These are phyloP conservation scores for Rhabditoides inermis DNA, from an alignment of 2,888 invertebrate genomes.

Conservation along the genomic window DNA sequence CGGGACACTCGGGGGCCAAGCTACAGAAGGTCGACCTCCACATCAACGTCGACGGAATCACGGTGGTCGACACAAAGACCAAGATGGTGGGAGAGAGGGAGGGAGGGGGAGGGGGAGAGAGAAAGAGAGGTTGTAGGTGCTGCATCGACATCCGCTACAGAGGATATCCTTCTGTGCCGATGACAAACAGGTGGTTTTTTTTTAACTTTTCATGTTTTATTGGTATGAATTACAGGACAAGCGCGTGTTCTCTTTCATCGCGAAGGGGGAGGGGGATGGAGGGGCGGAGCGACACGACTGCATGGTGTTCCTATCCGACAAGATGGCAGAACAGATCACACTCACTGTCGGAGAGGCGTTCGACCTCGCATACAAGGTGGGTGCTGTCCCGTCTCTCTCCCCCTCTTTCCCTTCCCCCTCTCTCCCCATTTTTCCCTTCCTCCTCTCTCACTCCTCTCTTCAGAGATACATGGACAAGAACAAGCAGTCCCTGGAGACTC, in stretches of 20 bases:
- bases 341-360: slow-evolving; percentile 96
- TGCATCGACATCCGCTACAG: slow-evolving; percentile 89
- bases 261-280: slow-evolving; percentile 62
- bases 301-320: slow-evolving; percentile 93
- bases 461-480: slow-evolving; percentile 68
- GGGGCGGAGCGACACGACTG: slow-evolving; percentile 67
- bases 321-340: slow-evolving; percentile 92
- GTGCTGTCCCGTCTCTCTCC: slow-evolving; percentile 62
- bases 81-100: slow-evolving; percentile 64
- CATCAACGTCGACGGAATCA: slow-evolving; percentile 92
- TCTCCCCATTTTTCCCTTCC: slow-evolving; percentile 18
- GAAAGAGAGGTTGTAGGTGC: too few species aligned
- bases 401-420: slow-evolving; percentile 61
- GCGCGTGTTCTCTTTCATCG: slow-evolving; percentile 89
- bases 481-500: slow-evolving; percentile 77
- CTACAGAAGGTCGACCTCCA: slow-evolving; percentile 74
- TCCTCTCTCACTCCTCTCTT: not conserved
- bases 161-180: slow-evolving; percentile 97
- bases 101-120: too few species aligned
- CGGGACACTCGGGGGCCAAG: slow-evolving; percentile 79
- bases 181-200: slow-evolving; percentile 65
- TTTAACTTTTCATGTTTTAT: not conserved
- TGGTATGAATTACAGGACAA: slow-evolving; percentile 63
- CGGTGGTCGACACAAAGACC: slow-evolving; percentile 70
- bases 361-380: slow-evolving; percentile 76